Base-by-base conservation (phyloP, 2,888 invertebrate species). In the Junonia oenone region DNA sequence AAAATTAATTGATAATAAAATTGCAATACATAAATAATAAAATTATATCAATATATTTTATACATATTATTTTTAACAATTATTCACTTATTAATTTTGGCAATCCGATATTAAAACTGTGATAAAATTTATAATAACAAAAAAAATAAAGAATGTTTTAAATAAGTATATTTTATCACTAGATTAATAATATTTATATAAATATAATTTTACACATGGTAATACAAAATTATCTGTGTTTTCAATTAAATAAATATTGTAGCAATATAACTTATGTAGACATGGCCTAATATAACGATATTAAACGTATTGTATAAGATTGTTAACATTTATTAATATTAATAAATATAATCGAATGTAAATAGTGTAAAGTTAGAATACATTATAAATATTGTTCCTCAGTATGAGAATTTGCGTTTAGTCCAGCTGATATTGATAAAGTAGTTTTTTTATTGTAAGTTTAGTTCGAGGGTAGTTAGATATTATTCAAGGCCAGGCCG, bases 401-500 rank as follows among this genome's bases (percentile, higher is more conserved):
- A 50, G 54, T 57, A 61, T 51, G 55, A 48, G 54, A 61, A 58
- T 63, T 22, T 56, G 38, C 38, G 62, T 56, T 56, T 59, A 64
- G 47, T 61, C 62, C 54, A 58, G 50, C 63, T 59, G 56, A 49
- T 59, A 56, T 56, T 58, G 47, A 59, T 33, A 50, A 54, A 57
- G 49, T 48, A 58, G 54, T 47, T 62, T 55, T 55, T 56, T 49
- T 54, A 56, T 50, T 55, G 46, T 53, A 50, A 47, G 47, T 56
- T 31, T 35, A 58, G 63, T 65, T 62, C 61, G 62, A 46, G 38
- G 38, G 33, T 59, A 55, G 27, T 53, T 51, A 45, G 40, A 64
- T 22, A 22, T 43, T 61, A 55, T 37, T 52, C 65, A 76, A 84
- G 85, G 86, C 83, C 80, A 84, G 73, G 84, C 89, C 89, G 89